Evolutionary conservation across 1,140 invertebrate species (phyloP).

Genomic region (Drosophila serrata): DNA sequence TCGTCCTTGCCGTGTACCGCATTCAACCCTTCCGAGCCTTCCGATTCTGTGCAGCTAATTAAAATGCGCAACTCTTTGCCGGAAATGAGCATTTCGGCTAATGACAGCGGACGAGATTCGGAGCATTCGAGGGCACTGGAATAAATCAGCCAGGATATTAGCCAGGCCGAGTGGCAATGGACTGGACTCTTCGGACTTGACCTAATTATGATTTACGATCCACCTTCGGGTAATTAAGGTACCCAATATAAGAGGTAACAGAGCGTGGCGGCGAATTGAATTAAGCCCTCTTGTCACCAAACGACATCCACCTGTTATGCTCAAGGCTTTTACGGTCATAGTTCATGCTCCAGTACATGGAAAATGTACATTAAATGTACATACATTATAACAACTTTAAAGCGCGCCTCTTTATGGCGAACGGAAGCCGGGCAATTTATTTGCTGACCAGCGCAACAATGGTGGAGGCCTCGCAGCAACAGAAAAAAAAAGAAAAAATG

Average conservation of each 20-base stretch:
- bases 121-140: slow-evolving; percentile 63
- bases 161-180: background rate
- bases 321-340: slow-evolving; percentile 32
- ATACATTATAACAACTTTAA: slow-evolving; percentile 84
- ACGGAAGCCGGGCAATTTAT: slow-evolving; percentile 76
- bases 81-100: slow-evolving; percentile 81
- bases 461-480: slow-evolving; percentile 35
- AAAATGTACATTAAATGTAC: slow-evolving; percentile 78
- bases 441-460: slow-evolving; percentile 71
- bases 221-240: slow-evolving; percentile 1
- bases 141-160: slow-evolving; percentile 65
- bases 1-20: slow-evolving; percentile 11
- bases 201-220: slow-evolving; percentile 46
- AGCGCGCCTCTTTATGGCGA: slow-evolving; percentile 68
- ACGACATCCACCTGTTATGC: slow-evolving; percentile 44
- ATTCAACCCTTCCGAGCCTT: background rate
- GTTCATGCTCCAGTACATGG: slow-evolving; percentile 66
- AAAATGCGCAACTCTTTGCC: slow-evolving; percentile 82
- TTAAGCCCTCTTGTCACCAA: slow-evolving; percentile 27
- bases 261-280: slow-evolving; percentile 5
- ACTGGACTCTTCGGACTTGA: slow-evolving; percentile 15
- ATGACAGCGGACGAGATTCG: slow-evolving; percentile 60
- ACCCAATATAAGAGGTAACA: background rate
- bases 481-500: slow-evolving; percentile 18
- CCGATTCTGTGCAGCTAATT: slow-evolving; percentile 68